Evolutionary conservation across 1,140 invertebrate species (phyloP).

Genomic region (Trichoplusia ni): DNA sequence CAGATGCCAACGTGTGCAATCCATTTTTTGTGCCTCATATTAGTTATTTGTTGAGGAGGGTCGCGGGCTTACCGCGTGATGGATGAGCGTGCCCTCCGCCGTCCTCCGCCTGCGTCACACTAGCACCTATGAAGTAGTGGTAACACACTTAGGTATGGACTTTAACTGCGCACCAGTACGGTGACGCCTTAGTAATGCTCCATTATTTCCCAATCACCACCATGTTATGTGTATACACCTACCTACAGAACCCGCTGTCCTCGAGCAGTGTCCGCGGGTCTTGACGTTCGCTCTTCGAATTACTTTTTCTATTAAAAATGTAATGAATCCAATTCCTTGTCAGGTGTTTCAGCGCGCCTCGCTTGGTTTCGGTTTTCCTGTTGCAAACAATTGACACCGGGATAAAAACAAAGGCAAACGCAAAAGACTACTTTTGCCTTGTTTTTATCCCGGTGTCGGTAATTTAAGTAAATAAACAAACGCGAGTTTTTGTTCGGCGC

Average conservation of each 20-base stretch:
- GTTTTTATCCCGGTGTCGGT: neutral
- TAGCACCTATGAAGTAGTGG: neutral
- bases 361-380: neutral
- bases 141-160: too few species aligned
- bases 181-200: too few species aligned
- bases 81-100: neutral
- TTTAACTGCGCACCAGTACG: too few species aligned
- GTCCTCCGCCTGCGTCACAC: neutral
- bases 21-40: neutral
- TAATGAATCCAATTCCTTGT: slow-evolving; percentile 4
- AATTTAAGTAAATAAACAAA: neutral
- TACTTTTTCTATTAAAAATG: neutral
- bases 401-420: too few species aligned
- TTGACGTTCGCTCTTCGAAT: too few species aligned
- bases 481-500: neutral
- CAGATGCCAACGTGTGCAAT: too few species aligned
- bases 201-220: too few species aligned
- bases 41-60: neutral
- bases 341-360: neutral
- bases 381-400: neutral
- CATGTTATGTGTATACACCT: too few species aligned
- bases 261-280: too few species aligned
- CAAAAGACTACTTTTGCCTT: neutral
- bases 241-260: too few species aligned
- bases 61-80: neutral